Percentiles rank a stretch among this genome's conserved stretches.
These are phyloP conservation scores for Lasioglossum villosulum DNA, from an alignment of 2,888 invertebrate species.

Conservation along the genomic window DNA sequence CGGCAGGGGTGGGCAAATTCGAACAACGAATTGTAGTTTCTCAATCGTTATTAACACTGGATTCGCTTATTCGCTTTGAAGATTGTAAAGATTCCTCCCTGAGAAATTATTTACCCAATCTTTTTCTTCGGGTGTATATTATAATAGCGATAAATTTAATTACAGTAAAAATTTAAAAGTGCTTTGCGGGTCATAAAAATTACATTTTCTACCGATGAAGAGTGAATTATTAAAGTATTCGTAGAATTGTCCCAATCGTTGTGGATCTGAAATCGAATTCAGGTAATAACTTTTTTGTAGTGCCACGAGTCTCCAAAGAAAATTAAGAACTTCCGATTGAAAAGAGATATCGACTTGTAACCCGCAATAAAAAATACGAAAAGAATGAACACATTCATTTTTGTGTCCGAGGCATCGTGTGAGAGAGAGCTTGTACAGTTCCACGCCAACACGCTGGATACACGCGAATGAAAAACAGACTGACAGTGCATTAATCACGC, in stretches of 20 bases:
- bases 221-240: not conserved
- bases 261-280: not conserved
- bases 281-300: not conserved
- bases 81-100: too few species aligned
- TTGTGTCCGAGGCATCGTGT: not conserved
- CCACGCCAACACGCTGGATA: not conserved
- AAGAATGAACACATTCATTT: not conserved
- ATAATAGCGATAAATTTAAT: too few species aligned
- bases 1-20: not conserved
- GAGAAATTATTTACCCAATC: too few species aligned
- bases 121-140: too few species aligned
- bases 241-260: too few species aligned
- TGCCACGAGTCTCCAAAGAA: not conserved
- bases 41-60: not conserved
- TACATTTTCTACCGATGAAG: too few species aligned
- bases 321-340: not conserved
- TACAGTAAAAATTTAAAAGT: too few species aligned
- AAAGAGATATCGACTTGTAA: not conserved
- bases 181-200: too few species aligned
- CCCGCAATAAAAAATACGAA: not conserved
- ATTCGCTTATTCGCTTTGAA: too few species aligned
- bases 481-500: not conserved
- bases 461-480: not conserved
- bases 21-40: not conserved
- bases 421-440: not conserved